Conservation (phyloP, 2,797 vertebrate genomes). For the Gymnoscopelus microlampas region DNA sequence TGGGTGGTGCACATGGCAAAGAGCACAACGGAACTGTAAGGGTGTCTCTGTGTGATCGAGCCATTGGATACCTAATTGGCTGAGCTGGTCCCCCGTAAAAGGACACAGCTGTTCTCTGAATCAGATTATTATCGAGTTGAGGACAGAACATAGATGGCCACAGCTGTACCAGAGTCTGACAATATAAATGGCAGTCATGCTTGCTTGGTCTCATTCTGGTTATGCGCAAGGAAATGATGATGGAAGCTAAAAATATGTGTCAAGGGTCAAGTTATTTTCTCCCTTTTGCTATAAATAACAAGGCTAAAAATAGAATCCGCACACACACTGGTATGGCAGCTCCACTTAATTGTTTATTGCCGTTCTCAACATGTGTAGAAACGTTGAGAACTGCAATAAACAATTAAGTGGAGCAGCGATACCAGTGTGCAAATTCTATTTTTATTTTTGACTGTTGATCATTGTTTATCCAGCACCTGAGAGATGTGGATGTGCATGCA, state of each 20-base stretch:
- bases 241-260: not conserved
- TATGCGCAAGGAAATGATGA: not conserved
- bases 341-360: too few relatives aligned
- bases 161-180: not conserved
- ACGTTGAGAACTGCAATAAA: too few relatives aligned
- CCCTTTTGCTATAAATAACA: too few relatives aligned
- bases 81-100: conserved; percentile 16
- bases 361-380: too few relatives aligned
- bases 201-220: not conserved
- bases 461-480: too few relatives aligned
- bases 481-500: too few relatives aligned
- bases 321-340: too few relatives aligned
- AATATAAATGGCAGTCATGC: not conserved
- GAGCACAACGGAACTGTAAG: conserved; percentile 15
- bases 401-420: too few relatives aligned
- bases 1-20: not conserved
- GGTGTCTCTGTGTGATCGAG: conserved; percentile 51
- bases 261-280: not conserved
- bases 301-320: too few relatives aligned
- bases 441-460: too few relatives aligned
- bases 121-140: conserved; percentile 4
- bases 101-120: conserved; percentile 8
- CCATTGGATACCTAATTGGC: conserved; percentile 51
- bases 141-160: conserved; percentile 5
- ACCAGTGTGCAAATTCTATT: too few relatives aligned